These are phyloP conservation scores for Spisula subtruncata DNA, from an alignment of 2,888 invertebrate genomes.

Conservation along the genomic window DNA sequence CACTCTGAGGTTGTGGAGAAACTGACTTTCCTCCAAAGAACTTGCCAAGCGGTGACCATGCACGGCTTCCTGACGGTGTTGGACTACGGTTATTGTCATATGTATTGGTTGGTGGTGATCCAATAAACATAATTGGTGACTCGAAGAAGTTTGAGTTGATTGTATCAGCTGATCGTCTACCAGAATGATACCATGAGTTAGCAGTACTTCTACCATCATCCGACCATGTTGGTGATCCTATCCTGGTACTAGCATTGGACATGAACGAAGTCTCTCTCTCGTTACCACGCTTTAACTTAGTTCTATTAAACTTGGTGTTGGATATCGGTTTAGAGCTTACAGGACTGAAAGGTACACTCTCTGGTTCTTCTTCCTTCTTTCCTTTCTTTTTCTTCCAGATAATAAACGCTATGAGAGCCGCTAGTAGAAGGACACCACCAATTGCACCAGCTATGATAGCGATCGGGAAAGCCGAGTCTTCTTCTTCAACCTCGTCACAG, in stretches of 20 bases:
- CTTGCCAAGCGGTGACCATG: slow-evolving; percentile 14
- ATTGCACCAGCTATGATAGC: slow-evolving; percentile 23
- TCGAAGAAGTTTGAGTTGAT: slow-evolving; percentile 45
- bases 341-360: slow-evolving; percentile 12
- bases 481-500: slow-evolving; percentile 51
- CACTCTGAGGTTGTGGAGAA: slow-evolving; percentile 24
- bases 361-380: slow-evolving; percentile 25
- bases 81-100: slow-evolving; percentile 35
- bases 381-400: slow-evolving; percentile 48
- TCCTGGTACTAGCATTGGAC: slow-evolving; percentile 8
- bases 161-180: slow-evolving; percentile 26
- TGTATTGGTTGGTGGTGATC: slow-evolving; percentile 30
- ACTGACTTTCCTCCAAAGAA: slow-evolving; percentile 33
- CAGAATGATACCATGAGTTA: slow-evolving; percentile 13
- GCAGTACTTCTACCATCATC: slow-evolving; percentile 31
- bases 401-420: not conserved
- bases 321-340: not conserved
- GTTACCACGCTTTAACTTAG: slow-evolving; percentile 1
- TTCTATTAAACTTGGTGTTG: not conserved
- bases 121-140: slow-evolving; percentile 38
- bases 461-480: not conserved
- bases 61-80: slow-evolving; percentile 27
- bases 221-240: slow-evolving; percentile 35
- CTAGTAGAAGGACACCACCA: slow-evolving; percentile 34
- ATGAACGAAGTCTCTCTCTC: slow-evolving; percentile 40